These are phyloP conservation scores for Labeo rohita DNA, from an alignment of 2,113 vertebrate species.

Conservation along the genomic window DNA sequence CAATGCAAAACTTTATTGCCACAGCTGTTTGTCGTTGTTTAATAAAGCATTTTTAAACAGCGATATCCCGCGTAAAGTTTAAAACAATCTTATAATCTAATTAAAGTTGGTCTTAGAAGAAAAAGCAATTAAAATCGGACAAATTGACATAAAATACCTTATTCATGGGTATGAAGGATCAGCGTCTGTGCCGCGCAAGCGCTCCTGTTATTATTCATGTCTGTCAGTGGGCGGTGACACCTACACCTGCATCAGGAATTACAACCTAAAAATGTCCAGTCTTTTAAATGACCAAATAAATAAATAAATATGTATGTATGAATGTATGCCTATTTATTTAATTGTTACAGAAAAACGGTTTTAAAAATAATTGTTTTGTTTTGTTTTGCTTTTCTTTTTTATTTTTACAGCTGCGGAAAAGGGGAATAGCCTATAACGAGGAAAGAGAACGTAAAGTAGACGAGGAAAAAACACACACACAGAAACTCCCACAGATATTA, in stretches of 20 bases:
- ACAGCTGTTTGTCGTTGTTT: not conserved
- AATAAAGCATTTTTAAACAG: not conserved
- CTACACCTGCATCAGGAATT: too few species aligned
- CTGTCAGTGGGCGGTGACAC: not conserved
- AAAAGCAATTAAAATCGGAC: not conserved
- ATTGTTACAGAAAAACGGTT: not conserved
- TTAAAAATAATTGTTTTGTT: too few species aligned
- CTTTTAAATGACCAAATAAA: too few species aligned
- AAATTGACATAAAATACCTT: not conserved
- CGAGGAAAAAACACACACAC: not conserved
- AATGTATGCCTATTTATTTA: too few species aligned
- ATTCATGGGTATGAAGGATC: not conserved
- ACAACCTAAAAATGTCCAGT: too few species aligned
- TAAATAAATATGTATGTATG: too few species aligned
- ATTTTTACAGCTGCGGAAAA: not conserved
- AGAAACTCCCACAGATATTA: too few species aligned
- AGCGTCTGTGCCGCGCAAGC: not conserved
- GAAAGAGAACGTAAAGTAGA: not conserved
- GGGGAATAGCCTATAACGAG: not conserved
- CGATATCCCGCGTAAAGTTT: not conserved
- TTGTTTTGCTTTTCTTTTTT: not conserved
- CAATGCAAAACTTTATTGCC: not conserved
- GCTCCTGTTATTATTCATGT: not conserved
- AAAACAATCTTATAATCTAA: not conserved
- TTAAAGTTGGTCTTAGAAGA: not conserved